A percentile compares a stretch with the other conserved stretches of the same genome.
These are phyloP conservation scores for Epizoanthus illoricatus DNA, from an alignment of 92 coral and sea anemone species.

Conservation along the genomic window DNA sequence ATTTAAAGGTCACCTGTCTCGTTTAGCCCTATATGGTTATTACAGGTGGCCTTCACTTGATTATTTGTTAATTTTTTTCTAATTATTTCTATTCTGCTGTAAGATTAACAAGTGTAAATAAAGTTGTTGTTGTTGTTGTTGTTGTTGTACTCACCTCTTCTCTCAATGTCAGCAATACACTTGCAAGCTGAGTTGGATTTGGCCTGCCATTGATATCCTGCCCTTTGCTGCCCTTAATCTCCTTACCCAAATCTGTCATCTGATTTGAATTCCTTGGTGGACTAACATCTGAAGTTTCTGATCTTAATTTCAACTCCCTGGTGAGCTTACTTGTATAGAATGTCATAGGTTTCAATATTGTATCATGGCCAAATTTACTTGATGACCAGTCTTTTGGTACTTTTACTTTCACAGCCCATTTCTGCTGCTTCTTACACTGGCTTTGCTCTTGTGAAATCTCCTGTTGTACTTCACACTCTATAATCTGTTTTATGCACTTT, in stretches of 20 bases:
- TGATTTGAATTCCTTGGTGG: constrained; percentile 7
- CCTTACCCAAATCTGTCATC: constrained; percentile 12
- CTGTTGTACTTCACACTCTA: background rate
- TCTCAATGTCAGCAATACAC: constrained; percentile 64
- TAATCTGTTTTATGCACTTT: constrained; percentile 32
- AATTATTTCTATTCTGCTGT: too few relatives aligned
- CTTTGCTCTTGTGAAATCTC: background rate
- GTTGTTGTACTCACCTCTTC: constrained; percentile 75
- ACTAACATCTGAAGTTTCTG: constrained; percentile 2
- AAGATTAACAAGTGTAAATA: too few relatives aligned
- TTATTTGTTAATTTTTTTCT: too few relatives aligned
- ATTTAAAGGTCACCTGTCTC: too few relatives aligned
- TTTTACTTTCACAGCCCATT: background rate
- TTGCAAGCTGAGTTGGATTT: constrained; percentile 74
- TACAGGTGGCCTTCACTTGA: too few relatives aligned
- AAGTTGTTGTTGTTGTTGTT: too few relatives aligned
- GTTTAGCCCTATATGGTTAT: too few relatives aligned
- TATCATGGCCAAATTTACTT: constrained; percentile 18
- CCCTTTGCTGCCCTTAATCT: constrained; percentile 32
- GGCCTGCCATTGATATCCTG: constrained; percentile 42
- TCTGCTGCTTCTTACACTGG: background rate
- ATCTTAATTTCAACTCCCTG: background rate
- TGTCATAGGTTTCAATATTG: background rate
- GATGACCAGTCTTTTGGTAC: background rate
- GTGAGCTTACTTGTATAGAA: background rate